Evolutionary conservation across 2,888 invertebrate species (phyloP).

Genomic region (Opisthograptis luteolata): DNA sequence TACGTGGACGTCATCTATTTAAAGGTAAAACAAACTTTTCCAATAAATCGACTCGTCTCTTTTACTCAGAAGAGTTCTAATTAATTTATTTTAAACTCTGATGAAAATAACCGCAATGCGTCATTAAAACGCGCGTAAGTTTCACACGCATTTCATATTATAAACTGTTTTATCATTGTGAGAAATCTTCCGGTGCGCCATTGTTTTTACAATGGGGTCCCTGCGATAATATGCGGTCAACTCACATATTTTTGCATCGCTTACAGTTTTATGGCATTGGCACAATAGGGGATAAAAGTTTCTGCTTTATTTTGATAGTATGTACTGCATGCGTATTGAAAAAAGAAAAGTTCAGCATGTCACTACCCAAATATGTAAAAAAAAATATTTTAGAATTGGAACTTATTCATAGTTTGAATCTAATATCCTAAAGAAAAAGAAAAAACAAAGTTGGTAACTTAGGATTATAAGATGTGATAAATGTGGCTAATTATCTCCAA

Average conservation of each 20-base stretch:
- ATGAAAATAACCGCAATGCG: conserved; percentile 18
- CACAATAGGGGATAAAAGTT: background rate
- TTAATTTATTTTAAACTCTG: background rate
- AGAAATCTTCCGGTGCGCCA: conserved; percentile 48
- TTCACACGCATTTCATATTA: conserved; percentile 42
- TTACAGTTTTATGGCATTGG: background rate
- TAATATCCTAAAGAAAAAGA: too few relatives aligned
- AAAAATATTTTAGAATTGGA: too few relatives aligned
- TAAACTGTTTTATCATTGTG: conserved; percentile 47
- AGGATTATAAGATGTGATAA: background rate
- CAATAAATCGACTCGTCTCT: too few relatives aligned
- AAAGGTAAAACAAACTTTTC: too few relatives aligned
- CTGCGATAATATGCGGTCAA: conserved; percentile 37
- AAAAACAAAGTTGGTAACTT: too few relatives aligned
- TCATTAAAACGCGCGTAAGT: conserved; percentile 27
- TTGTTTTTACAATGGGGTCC: conserved; percentile 46
- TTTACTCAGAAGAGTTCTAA: conserved; percentile 4
- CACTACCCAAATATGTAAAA: too few relatives aligned
- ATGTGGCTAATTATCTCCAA: conserved; percentile 12
- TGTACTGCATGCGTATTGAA: too few relatives aligned
- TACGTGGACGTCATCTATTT: too few relatives aligned
- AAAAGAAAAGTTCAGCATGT: too few relatives aligned
- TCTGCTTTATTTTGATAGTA: too few relatives aligned
- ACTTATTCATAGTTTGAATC: too few relatives aligned
- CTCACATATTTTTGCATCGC: conserved; percentile 8